Evolutionary conservation across 2,888 invertebrate genomes (phyloP).

Genomic region (Steromphala cineraria): DNA sequence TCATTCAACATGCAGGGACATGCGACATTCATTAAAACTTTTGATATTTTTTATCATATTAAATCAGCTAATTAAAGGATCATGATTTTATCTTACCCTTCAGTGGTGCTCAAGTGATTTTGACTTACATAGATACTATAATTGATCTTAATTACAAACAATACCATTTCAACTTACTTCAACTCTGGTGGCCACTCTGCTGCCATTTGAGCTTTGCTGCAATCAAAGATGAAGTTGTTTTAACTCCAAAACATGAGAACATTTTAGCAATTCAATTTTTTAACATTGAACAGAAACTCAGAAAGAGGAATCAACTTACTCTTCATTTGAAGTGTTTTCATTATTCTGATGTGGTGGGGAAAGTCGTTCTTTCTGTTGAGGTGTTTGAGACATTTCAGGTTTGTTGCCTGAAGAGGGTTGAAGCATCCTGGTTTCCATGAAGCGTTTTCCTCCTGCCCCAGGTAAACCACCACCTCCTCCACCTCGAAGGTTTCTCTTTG

Average conservation of each 20-base stretch:
- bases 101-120: too few relatives aligned
- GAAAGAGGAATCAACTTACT: not conserved
- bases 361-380: not conserved
- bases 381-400: not conserved
- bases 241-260: not conserved
- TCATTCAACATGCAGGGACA: too few relatives aligned
- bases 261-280: not conserved
- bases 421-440: not conserved
- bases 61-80: too few relatives aligned
- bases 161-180: conserved; percentile 37
- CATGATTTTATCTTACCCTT: too few relatives aligned
- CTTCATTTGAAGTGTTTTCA: not conserved
- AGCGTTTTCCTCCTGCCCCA: not conserved
- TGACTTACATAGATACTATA: too few relatives aligned
- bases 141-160: too few relatives aligned
- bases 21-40: too few relatives aligned
- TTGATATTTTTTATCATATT: too few relatives aligned
- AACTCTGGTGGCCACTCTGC: conserved; percentile 50
- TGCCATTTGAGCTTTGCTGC: conserved; percentile 28
- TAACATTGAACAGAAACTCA: not conserved
- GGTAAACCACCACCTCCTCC: not conserved
- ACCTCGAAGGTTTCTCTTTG: conserved; percentile 75
- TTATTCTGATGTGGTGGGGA: not conserved
- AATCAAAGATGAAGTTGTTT: not conserved
- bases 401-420: conserved; percentile 18